Base-by-base conservation (phyloP, 2,113 vertebrate genomes). In the Cyprinodon variegatus region DNA sequence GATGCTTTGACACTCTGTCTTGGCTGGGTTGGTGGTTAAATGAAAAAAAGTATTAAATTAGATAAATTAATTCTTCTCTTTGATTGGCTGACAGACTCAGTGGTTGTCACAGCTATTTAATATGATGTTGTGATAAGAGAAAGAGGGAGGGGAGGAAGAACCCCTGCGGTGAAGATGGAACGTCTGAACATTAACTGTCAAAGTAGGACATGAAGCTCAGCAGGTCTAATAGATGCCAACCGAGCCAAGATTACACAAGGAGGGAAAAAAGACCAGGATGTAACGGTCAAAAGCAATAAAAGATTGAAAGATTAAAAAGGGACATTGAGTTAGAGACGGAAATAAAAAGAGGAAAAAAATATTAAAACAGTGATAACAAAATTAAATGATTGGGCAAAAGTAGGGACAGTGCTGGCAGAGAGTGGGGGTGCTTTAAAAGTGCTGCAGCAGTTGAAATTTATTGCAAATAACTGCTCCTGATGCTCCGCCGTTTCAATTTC, bases 381-480 rank as follows among this genome's bases (percentile, higher is more conserved):
- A 81, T 41, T 20, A 81, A 79, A 69, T 29, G 68, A 4, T 0
- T 40, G 2, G 4, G 45, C 67, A 63, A 59, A 57, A 39, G 40
- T 12, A 22, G 63, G 46, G 10, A 68, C 14, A 22, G 45, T 10
- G 57, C 60, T 50, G 64, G 71, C n/a, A 11, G n/a, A 4, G 38
- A 12, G 22, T 61, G 12, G 61, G 20, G 29, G 61, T 29, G 57
- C 53, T 78, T 82, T 90, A 70, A 76, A 78, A 91, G 84, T 86
- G 81, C 83, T 86, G 78, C 77, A 86, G 81, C 84, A 68, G 78
- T 87, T 91, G 86, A 93, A 93, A 93, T 93, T 79, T 92, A 94
- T 93, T 91, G 90, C 91, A 92, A 93, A 93, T 93, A 93, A 94
- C 91, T 83, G 89, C 86, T 91, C 83, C 91, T 91, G 92, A 93